Percentiles rank a stretch among this genome's conserved stretches.
These are phyloP conservation scores for Hydroisotoma schaefferi DNA, from an alignment of 2,888 invertebrate species.

Conservation along the genomic window DNA sequence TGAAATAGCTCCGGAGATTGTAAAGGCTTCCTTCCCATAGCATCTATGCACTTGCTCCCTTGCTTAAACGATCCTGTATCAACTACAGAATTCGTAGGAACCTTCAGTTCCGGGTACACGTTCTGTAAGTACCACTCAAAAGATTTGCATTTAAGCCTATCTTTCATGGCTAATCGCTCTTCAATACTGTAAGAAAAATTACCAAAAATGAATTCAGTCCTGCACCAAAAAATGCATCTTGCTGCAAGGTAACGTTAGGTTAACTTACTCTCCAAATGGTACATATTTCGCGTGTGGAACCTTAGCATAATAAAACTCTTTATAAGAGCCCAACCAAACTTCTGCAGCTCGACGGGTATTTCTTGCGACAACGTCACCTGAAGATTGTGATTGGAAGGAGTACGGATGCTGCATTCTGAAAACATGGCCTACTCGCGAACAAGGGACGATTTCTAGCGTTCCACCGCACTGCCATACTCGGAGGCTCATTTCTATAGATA, in stretches of 20 bases:
- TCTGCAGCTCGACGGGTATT: slow-evolving; percentile 96
- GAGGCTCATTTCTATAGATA: slow-evolving; percentile 49
- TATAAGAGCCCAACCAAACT: slow-evolving; percentile 99
- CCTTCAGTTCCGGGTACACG: slow-evolving; percentile 74
- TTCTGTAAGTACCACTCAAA: slow-evolving; percentile 78
- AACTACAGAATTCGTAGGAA: slow-evolving; percentile 57
- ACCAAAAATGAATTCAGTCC: no score
- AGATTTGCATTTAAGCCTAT: slow-evolving; percentile 81
- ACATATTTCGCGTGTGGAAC: slow-evolving; percentile 86
- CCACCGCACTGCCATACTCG: slow-evolving; percentile 16
- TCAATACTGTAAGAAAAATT: no score
- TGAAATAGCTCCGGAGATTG: slow-evolving; percentile 86
- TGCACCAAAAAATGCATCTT: no score
- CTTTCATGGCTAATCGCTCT: no score
- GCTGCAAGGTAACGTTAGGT: no score
- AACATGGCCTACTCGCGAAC: slow-evolving; percentile 81
- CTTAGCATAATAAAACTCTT: slow-evolving; percentile 89
- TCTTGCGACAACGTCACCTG: slow-evolving; percentile 92
- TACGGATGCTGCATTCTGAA: slow-evolving; percentile 97
- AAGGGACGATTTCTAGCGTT: background rate
- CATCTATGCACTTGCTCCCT: slow-evolving; percentile 81
- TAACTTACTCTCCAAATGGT: slow-evolving; percentile 86
- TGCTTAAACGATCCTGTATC: slow-evolving; percentile 73
- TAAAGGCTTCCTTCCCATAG: slow-evolving; percentile 83
- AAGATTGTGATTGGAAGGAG: slow-evolving; percentile 95